phyloP scores from a whole-genome alignment of 2,797 vertebrate species.

The Pseudocheirus occidentalis region DNA sequence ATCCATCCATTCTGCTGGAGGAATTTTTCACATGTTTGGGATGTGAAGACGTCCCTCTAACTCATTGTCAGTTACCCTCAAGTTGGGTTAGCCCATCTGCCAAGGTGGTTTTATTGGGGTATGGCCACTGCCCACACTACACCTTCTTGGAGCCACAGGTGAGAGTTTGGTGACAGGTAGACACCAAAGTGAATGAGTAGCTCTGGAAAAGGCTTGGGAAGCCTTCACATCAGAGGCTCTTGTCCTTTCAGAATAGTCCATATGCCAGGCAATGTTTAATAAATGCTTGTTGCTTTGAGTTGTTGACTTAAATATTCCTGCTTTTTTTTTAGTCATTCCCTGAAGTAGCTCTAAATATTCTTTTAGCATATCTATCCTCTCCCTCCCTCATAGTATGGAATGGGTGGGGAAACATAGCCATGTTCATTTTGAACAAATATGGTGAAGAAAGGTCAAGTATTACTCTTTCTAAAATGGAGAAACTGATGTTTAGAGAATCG shows the following conservation, averaged over 20 bases:
- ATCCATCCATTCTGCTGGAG: background rate
- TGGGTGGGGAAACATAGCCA: background rate
- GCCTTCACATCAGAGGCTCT: background rate
- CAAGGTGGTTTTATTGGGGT: too few relatives aligned
- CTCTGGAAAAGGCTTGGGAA: too few relatives aligned
- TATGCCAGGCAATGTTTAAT: background rate
- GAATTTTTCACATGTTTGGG: background rate
- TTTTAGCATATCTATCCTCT: background rate
- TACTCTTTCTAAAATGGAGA: conserved; percentile 17
- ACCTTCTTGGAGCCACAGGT: background rate
- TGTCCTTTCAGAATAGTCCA: background rate
- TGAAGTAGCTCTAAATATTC: background rate
- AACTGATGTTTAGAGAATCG: conserved; percentile 1
- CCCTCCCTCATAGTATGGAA: background rate
- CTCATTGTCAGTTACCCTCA: background rate
- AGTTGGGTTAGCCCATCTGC: background rate
- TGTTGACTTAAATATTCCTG: background rate
- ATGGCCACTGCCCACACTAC: too few relatives aligned
- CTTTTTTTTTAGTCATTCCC: background rate
- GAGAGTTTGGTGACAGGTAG: background rate
- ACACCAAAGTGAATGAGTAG: background rate
- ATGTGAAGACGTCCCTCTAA: background rate
- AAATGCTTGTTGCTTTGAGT: background rate
- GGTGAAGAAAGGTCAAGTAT: background rate
- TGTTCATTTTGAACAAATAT: conserved; percentile 12